phyloP scores from a whole-genome alignment of 2,797 vertebrate genomes.

The Eurystomus glaucurus region DNA sequence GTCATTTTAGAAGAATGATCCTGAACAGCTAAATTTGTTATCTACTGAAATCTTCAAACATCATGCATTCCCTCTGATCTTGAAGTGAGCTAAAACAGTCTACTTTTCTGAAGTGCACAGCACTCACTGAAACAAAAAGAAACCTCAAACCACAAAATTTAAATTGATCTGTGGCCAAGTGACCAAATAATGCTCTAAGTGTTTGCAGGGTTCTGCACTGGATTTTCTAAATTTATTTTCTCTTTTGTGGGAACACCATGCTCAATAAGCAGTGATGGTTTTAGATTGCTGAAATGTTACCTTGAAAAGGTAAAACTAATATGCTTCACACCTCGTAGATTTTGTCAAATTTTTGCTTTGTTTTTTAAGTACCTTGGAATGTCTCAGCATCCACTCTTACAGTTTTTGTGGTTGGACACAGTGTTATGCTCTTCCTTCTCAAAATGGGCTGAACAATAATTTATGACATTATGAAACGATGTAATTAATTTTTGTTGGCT shows the following conservation, averaged over 20 bases:
- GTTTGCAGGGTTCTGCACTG: not conserved
- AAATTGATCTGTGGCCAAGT: slow-evolving; percentile 3
- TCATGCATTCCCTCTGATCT: not conserved
- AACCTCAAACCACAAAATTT: not conserved
- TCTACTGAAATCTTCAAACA: not conserved
- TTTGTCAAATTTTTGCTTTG: not conserved
- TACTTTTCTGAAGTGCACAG: not conserved
- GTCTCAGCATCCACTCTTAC: not conserved
- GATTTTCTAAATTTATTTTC: slow-evolving; percentile 43
- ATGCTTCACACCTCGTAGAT: not conserved
- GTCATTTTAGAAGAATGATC: not conserved
- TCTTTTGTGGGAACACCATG: not conserved
- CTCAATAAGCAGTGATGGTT: not conserved
- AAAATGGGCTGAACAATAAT: not conserved
- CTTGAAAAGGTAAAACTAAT: not conserved
- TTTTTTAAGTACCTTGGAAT: not conserved
- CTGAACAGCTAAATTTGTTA: not conserved
- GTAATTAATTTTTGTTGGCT: not conserved
- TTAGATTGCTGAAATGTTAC: slow-evolving; percentile 8
- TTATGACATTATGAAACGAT: not conserved
- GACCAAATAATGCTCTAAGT: not conserved
- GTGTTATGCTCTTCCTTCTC: not conserved
- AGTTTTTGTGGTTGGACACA: not conserved
- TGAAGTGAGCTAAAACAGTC: not conserved
- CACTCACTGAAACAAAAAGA: not conserved